These are phyloP conservation scores for Acestrorhynchus altus DNA, from an alignment of 2,797 vertebrate genomes.

Conservation along the genomic window DNA sequence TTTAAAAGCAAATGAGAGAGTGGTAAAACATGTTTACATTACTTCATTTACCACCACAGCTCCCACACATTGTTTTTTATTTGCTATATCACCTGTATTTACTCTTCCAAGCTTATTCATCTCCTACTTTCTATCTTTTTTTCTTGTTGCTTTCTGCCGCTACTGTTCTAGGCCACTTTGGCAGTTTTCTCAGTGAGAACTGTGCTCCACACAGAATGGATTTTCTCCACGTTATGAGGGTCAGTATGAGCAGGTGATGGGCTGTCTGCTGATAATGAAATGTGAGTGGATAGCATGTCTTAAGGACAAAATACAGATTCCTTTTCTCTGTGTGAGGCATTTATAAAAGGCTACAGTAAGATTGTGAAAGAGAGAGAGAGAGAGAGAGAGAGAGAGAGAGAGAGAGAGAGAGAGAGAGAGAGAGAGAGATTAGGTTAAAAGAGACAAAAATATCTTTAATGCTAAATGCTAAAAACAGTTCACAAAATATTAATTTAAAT, in stretches of 20 bases:
- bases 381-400: neutral
- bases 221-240: slow-evolving; percentile 12
- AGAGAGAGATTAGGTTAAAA: neutral
- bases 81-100: neutral
- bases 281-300: slow-evolving; percentile 24
- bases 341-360: slow-evolving; percentile 6
- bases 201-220: slow-evolving; percentile 26
- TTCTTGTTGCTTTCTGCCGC: slow-evolving; percentile 19
- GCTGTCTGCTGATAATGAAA: slow-evolving; percentile 45
- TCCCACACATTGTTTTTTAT: slow-evolving; percentile 21
- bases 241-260: slow-evolving; percentile 45
- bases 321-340: neutral
- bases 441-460: too few species aligned
- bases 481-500: too few species aligned
- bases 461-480: too few species aligned
- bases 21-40: slow-evolving; percentile 48
- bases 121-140: slow-evolving; percentile 23
- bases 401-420: neutral
- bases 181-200: slow-evolving; percentile 16
- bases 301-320: slow-evolving; percentile 40
- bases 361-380: slow-evolving; percentile 23
- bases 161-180: slow-evolving; percentile 13
- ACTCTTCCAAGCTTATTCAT: too few species aligned
- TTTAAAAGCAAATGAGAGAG: slow-evolving; percentile 63
- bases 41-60: slow-evolving; percentile 27